phyloP scores from a whole-genome alignment of 2,888 invertebrate genomes.

The Leptarthrus brevirostris region DNA sequence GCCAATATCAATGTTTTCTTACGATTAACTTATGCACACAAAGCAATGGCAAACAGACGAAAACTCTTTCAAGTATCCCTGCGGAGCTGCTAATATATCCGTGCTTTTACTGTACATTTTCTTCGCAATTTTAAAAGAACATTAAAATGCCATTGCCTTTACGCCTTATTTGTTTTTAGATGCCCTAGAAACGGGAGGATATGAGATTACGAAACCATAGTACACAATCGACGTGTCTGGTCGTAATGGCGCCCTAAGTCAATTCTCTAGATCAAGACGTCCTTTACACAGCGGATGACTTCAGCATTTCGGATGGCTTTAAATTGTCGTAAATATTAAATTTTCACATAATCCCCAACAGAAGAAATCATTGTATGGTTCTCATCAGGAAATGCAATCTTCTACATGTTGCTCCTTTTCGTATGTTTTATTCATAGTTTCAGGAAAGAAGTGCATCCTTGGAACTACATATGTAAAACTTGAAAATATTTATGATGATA shows the following conservation, averaged over 20 bases:
- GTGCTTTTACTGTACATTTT: neutral
- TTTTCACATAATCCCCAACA: neutral
- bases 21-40: neutral
- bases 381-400: no score
- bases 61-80: constrained; percentile 26
- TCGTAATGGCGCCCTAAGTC: constrained; percentile 49
- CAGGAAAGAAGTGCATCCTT: no score
- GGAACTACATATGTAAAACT: no score
- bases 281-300: neutral
- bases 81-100: neutral
- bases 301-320: no score
- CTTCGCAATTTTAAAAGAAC: constrained; percentile 8
- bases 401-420: no score
- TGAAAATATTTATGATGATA: no score
- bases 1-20: neutral
- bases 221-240: constrained; percentile 52
- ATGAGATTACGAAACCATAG: constrained; percentile 43
- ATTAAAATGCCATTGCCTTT: constrained; percentile 29
- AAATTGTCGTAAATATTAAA: constrained; percentile 19
- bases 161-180: constrained; percentile 36
- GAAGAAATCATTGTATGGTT: no score
- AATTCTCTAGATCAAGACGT: neutral
- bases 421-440: no score
- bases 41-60: constrained; percentile 1
- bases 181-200: neutral